Evolutionary conservation across 2,888 invertebrate species (phyloP).

Genomic region (Carterocephalus palaemon): DNA sequence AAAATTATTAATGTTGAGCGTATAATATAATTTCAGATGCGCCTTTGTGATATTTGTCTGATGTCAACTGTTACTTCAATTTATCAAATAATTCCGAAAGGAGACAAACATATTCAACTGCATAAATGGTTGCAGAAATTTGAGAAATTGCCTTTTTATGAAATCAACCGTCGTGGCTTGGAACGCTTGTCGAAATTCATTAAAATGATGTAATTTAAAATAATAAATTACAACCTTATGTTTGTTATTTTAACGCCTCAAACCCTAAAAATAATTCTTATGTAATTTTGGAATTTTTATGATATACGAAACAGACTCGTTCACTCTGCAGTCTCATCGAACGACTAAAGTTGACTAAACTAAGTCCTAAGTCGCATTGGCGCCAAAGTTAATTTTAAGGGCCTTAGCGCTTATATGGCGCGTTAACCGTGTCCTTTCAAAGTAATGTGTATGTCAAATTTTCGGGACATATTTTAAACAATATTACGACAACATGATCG

Average conservation of each 20-base stretch:
- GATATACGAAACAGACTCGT: no score
- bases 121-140: slow-evolving; percentile 58
- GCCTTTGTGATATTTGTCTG: slow-evolving; percentile 61
- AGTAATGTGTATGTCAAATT: no score
- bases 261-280: background rate
- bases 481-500: no score
- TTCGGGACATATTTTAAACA: no score
- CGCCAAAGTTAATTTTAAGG: no score
- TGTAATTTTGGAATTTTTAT: no score
- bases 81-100: slow-evolving; percentile 55
- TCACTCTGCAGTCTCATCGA: no score
- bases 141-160: slow-evolving; percentile 44
- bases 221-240: slow-evolving; percentile 1
- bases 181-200: slow-evolving; percentile 42
- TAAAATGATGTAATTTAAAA: slow-evolving; percentile 26
- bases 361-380: no score
- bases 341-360: no score
- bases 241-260: slow-evolving; percentile 1
- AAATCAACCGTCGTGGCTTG: slow-evolving; percentile 51
- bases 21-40: slow-evolving; percentile 52
- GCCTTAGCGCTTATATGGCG: no score
- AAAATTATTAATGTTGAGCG: background rate
- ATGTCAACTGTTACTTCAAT: slow-evolving; percentile 67
- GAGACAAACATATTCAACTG: slow-evolving; percentile 50
- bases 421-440: no score